phyloP scores from a whole-genome alignment of 2,797 vertebrate genomes.

The Tragopan temminckii region DNA sequence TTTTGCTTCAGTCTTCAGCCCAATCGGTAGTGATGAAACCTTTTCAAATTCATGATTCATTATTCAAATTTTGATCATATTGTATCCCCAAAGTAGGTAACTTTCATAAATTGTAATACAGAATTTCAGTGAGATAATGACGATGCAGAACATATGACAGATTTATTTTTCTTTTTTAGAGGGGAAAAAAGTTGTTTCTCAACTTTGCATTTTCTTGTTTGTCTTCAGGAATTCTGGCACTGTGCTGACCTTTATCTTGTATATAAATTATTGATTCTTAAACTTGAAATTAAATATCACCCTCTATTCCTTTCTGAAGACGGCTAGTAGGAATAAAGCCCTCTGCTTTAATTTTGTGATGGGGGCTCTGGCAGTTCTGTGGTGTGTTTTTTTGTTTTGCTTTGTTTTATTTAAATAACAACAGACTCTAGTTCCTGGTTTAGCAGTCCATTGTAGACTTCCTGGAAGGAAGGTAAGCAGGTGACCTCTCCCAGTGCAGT shows the following conservation, averaged over 20 bases:
- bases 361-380: not conserved
- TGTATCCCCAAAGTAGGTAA: constrained; percentile 23
- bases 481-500: not conserved
- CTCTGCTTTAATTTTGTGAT: not conserved
- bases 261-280: not conserved
- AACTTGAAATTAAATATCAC: not conserved
- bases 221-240: not conserved
- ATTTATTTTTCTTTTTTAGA: not conserved
- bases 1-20: constrained; percentile 9
- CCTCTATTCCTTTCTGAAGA: not conserved
- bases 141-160: not conserved
- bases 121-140: constrained; percentile 8
- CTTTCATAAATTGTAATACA: constrained; percentile 5
- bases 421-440: not conserved
- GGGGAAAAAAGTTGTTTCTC: not conserved
- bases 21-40: not conserved
- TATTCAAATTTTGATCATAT: constrained; percentile 10
- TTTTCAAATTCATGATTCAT: not conserved
- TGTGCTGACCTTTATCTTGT: not conserved
- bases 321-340: not conserved
- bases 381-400: not conserved
- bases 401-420: not conserved
- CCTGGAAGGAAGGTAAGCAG: not conserved
- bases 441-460: not conserved
- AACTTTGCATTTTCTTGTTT: not conserved